Conservation (phyloP, 2,888 invertebrate species). For the Blomia tropicalis region DNA sequence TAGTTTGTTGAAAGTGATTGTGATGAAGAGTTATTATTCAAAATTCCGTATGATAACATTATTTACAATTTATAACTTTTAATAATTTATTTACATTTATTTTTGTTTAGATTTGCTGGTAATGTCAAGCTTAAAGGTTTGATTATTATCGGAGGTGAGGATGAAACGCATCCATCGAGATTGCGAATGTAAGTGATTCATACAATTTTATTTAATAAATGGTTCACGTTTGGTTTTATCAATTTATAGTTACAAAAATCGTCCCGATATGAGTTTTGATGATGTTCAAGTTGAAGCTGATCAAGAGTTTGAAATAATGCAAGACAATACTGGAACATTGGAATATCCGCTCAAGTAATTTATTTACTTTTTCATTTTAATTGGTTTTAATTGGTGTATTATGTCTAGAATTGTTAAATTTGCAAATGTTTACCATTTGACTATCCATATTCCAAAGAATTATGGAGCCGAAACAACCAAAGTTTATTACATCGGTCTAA, state of each 20-base stretch:
- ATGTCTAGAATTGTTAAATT: conserved; percentile 84
- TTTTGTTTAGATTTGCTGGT: conserved; percentile 64
- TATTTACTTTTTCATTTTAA: neutral
- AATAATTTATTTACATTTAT: too few relatives aligned
- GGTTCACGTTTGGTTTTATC: neutral
- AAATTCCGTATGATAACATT: conserved; percentile 55
- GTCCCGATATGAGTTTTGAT: conserved; percentile 86
- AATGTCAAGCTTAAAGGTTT: conserved; percentile 88
- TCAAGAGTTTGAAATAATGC: conserved; percentile 71
- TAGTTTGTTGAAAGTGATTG: conserved; percentile 90
- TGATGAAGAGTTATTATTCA: conserved; percentile 86
- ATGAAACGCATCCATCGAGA: conserved; percentile 63
- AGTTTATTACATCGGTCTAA: conserved; percentile 82
- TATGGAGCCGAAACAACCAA: conserved; percentile 68
- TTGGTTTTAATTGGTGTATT: too few relatives aligned
- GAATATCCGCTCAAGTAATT: conserved; percentile 76
- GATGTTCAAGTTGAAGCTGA: conserved; percentile 54
- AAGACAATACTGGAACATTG: conserved; percentile 57
- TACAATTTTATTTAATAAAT: neutral
- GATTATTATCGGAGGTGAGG: conserved; percentile 73
- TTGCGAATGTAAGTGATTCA: conserved; percentile 61
- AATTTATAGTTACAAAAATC: conserved; percentile 63
- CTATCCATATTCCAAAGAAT: conserved; percentile 74
- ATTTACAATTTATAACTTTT: conserved; percentile 23
- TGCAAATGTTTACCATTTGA: conserved; percentile 68